A percentile compares a stretch with the other conserved stretches of the same genome.
These are phyloP conservation scores for Hippocampus barbouri DNA, from an alignment of 2,113 vertebrate genomes.

Conservation along the genomic window DNA sequence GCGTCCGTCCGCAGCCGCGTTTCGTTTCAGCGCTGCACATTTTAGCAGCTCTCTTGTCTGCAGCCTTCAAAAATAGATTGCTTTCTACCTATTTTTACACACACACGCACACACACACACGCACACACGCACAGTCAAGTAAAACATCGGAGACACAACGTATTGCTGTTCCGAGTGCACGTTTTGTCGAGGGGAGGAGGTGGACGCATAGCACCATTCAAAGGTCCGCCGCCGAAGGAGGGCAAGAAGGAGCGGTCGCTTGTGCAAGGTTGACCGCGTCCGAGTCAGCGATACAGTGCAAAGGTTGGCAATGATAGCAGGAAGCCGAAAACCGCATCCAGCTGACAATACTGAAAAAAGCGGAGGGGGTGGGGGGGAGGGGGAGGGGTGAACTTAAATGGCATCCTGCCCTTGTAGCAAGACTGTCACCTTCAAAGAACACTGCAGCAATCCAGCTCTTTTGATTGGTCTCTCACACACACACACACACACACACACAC, in stretches of 20 bases:
- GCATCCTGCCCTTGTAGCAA: constrained; percentile 45
- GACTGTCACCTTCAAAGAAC: constrained; percentile 54
- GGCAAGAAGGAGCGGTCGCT: neutral
- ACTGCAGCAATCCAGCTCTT: constrained; percentile 47
- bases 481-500: too few species aligned
- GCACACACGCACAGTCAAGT: neutral
- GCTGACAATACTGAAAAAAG: constrained; percentile 16
- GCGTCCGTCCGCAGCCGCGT: neutral
- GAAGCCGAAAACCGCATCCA: constrained; percentile 30
- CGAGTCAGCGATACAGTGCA: constrained; percentile 58
- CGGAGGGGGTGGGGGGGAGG: constrained; percentile 3
- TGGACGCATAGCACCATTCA: constrained; percentile 64
- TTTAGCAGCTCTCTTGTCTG: constrained; percentile 48
- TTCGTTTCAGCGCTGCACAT: constrained; percentile 19
- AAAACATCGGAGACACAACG: constrained; percentile 51
- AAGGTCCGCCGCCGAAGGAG: neutral
- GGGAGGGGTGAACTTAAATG: too few species aligned
- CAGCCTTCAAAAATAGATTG: constrained; percentile 41
- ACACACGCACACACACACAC: neutral
- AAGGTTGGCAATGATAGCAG: constrained; percentile 52
- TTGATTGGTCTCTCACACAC: constrained; percentile 10
- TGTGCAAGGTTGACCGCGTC: constrained; percentile 18
- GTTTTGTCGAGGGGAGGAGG: constrained; percentile 41
- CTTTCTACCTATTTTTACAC: constrained; percentile 30
- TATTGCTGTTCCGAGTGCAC: constrained; percentile 64